Evolutionary conservation across 2,113 vertebrate genomes (phyloP), one percentile per base, ranked within the genome.

Genomic region (Cynoglossus semilaevis): DNA sequence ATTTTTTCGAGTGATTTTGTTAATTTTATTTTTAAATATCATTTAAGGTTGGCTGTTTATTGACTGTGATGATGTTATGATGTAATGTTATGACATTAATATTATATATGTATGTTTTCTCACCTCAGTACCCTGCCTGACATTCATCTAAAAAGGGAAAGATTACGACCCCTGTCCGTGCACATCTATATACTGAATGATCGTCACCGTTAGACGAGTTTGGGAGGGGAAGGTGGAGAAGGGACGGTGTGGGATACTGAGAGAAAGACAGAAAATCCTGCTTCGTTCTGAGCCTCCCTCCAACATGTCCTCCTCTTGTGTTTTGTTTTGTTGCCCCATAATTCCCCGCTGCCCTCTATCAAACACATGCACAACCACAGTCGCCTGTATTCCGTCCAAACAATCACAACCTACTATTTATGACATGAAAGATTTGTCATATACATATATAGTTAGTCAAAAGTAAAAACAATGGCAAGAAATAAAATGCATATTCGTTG

Each of bases 61-160:
- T 29, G 22, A 29, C 6, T 29, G 6, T 6, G 22, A 29, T 29
- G 2, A 29, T 4, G 22, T 29, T 4, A 29, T n/a, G n/a, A n/a
- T n/a, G n/a, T n/a, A n/a, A n/a, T n/a, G n/a, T n/a, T n/a, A n/a
- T n/a, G n/a, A 29, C 6, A 29, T 29, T 29, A 29, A 29, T 29
- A 29, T 4, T 29, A 6, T 29, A 29, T 29, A 29, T 6, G 6
- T 29, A 29, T 29, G 22, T 6, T 29, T 29, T 29, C 6, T 29
- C 6, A 2, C 6, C 22, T 29, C 22, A 29, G 22, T 2, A 29
- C 22, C 79, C 76, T 63, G 74, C 80, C 78, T 70, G 67, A 29
- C 80, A 86, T 81, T 76, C 78, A 80, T 69, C 81, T 69, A 74
- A 52, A 13, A 66, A 82, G 77, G 72, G 79, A 82, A 14, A 50